Evolutionary conservation across 2,797 vertebrate species (phyloP).

Genomic region (Argyrosomus regius): DNA sequence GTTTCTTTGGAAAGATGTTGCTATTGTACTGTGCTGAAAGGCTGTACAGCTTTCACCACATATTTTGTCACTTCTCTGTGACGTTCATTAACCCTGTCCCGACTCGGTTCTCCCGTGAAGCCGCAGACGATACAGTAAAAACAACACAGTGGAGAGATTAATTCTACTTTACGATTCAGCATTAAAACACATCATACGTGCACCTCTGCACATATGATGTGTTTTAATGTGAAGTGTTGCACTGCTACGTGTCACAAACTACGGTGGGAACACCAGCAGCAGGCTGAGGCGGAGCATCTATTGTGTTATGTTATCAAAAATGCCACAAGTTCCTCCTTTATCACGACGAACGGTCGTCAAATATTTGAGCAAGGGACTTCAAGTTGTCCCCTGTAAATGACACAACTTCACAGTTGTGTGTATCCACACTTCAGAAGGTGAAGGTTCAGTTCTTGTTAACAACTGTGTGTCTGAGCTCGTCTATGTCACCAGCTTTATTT

Average conservation of each 20-base stretch:
- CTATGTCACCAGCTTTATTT: no score
- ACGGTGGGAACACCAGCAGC: no score
- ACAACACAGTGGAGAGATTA: not conserved
- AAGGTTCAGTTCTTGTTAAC: no score
- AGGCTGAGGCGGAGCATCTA: not conserved
- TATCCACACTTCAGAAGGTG: no score
- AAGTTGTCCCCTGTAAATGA: no score
- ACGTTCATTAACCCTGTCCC: not conserved
- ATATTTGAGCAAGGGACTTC: not conserved
- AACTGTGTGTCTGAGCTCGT: no score
- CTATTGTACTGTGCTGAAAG: not conserved
- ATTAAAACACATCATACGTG: no score
- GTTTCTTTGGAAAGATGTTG: no score
- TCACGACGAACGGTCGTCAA: not conserved
- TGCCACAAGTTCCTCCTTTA: not conserved
- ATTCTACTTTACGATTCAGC: not conserved
- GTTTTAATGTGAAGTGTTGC: not conserved
- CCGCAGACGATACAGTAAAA: not conserved
- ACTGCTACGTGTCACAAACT: not conserved
- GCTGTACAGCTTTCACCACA: not conserved
- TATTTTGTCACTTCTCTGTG: no score
- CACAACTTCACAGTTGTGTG: no score
- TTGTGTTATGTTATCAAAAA: not conserved
- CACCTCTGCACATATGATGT: not conserved
- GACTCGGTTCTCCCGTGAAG: not conserved